A percentile compares a stretch with the other conserved stretches of the same genome.
phyloP scores from a whole-genome alignment of 2,113 vertebrate genomes.

The Oryzias woworae region DNA sequence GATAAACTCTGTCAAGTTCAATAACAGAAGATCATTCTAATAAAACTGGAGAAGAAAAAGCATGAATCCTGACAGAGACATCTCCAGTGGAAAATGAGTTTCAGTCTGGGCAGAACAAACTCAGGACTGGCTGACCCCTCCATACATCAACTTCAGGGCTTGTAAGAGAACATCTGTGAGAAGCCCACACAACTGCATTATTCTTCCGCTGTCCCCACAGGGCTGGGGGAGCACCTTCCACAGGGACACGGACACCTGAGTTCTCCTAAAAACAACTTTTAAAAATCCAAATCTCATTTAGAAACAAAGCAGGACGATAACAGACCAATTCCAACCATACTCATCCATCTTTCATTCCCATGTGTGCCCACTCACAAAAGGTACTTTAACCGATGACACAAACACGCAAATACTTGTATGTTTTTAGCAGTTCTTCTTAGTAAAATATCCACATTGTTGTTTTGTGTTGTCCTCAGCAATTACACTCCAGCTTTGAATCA shows the following conservation, averaged over 20 bases:
- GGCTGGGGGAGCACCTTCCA: conserved; percentile 46
- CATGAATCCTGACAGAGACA: conserved; percentile 8
- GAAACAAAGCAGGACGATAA: conserved; percentile 48
- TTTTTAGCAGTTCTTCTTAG: too few relatives aligned
- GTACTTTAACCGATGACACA: background rate
- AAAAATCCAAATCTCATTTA: conserved; percentile 64
- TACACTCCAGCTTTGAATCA: too few relatives aligned
- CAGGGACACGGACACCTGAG: conserved; percentile 68
- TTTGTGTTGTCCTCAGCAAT: too few relatives aligned
- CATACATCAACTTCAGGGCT: conserved; percentile 29
- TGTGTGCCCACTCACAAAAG: conserved; percentile 21
- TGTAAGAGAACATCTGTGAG: conserved; percentile 59
- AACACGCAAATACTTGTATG: background rate
- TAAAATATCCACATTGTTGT: too few relatives aligned
- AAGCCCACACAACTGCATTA: conserved; percentile 48
- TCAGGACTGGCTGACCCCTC: conserved; percentile 54
- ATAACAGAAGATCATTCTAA: background rate
- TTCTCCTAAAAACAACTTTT: conserved; percentile 58
- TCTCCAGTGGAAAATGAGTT: conserved; percentile 13
- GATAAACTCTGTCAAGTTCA: background rate
- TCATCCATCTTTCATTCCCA: conserved; percentile 66
- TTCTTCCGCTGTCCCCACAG: conserved; percentile 41
- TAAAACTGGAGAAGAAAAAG: conserved; percentile 4
- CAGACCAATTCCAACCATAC: conserved; percentile 41
- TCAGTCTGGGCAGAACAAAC: conserved; percentile 20